Evolutionary conservation across 2,113 vertebrate genomes (phyloP), one percentile per base, ranked within the genome.

Genomic region (Hystrix brachyura): DNA sequence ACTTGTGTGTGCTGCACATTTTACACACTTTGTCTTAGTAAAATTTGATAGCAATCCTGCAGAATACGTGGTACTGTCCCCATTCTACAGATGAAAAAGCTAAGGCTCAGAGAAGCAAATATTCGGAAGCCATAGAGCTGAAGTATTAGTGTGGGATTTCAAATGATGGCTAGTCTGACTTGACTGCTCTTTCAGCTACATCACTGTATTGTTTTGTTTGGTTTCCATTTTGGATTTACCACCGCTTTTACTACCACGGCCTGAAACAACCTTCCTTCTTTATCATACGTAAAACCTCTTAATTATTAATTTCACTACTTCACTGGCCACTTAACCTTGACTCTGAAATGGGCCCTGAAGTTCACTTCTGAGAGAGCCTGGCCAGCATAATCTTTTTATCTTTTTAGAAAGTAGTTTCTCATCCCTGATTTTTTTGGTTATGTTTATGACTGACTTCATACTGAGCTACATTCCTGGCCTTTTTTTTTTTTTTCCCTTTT

Each of bases 251-350:
- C 32, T 64, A 23, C 59, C 27, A 64, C 27, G 46, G 64, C 67
- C n/a, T 67, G 32, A 92, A 90, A 55, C 25, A 92, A 10, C n/a
- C 89, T 78, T 83, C 53, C 69, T 65, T 94, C n/a, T 29, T 76
- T 91, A 5, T 78, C 14, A 46, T 90, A 25, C 8, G 34, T 76
- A n/a, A 78, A 86, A 46, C 84, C 51, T 92, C 65, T 57, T 80
- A 55, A 84, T 74, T 83, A 64, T 87, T 84, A 86, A 69, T 82
- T 72, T 87, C 21, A 59, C 48, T 72, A 62, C 76, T 65, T 87
- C 13, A 46, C 48, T 65, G 29, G 55, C 21, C 38, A 71, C 21
- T 27, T 34, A 48, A 32, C 81, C 7, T 53, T 85, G n/a, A 84
- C 27, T 62, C 59, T 87, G 60, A 57, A 78, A 80, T 46, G 64